phyloP scores from a whole-genome alignment of 2,888 invertebrate species.

The Pemphredon lugubris region DNA sequence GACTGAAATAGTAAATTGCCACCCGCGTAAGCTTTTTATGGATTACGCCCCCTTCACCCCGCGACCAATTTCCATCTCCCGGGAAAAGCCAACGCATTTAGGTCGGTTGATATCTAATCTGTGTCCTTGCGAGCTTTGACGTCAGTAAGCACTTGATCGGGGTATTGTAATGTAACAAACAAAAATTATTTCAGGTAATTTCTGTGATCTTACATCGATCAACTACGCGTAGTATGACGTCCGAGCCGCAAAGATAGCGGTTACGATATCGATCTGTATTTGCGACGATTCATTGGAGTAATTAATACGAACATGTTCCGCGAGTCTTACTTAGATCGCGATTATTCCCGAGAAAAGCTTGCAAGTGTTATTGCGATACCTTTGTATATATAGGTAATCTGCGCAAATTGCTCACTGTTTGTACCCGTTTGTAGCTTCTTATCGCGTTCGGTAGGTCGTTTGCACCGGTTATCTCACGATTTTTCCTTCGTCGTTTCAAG shows the following conservation, averaged over 20 bases:
- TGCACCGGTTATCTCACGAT: constrained; percentile 40
- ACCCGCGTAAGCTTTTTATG: background rate
- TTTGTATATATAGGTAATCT: too few relatives aligned
- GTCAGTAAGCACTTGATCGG: constrained; percentile 41
- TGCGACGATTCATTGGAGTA: too few relatives aligned
- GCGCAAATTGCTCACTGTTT: too few relatives aligned
- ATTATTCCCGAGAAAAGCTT: too few relatives aligned
- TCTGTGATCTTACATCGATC: constrained; percentile 3
- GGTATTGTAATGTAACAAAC: constrained; percentile 30
- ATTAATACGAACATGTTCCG: too few relatives aligned
- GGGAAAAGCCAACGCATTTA: constrained; percentile 17
- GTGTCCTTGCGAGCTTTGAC: constrained; percentile 34
- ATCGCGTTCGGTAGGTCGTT: constrained; percentile 36
- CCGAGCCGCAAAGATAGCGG: background rate
- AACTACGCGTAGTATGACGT: background rate
- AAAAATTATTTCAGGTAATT: constrained; percentile 31
- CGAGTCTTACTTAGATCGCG: too few relatives aligned
- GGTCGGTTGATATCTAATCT: constrained; percentile 53
- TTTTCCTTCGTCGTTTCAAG: background rate
- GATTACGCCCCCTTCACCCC: background rate
- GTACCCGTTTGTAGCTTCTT: constrained; percentile 20
- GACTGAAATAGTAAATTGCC: constrained; percentile 12
- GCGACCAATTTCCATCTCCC: background rate
- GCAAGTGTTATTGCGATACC: too few relatives aligned
- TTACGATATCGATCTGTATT: background rate